Conservation (phyloP, 2,888 invertebrate genomes). For the Aquatica leii region DNA sequence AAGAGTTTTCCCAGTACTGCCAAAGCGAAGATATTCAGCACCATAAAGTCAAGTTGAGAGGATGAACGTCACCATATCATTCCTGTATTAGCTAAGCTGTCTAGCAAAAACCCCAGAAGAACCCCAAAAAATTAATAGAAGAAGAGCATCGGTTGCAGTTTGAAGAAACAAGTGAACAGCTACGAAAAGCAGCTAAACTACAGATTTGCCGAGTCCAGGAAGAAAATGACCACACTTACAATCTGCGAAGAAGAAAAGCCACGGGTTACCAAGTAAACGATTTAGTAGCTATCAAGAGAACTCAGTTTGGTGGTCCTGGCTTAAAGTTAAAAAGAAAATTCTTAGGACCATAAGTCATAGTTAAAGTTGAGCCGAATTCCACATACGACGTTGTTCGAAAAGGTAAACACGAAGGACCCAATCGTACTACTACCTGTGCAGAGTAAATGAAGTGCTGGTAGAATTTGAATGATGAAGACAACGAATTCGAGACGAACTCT, state of each 20-base stretch:
- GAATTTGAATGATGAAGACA: too few species aligned
- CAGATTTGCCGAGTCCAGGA: conserved; percentile 31
- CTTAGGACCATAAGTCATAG: conserved; percentile 53
- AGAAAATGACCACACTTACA: conserved; percentile 43
- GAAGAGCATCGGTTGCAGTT: conserved; percentile 36
- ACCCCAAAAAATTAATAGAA: conserved; percentile 29
- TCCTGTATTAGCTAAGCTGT: conserved; percentile 38
- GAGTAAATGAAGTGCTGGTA: conserved; percentile 46
- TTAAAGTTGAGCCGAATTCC: conserved; percentile 47
- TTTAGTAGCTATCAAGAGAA: conserved; percentile 47
- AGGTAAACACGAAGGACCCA: conserved; percentile 47
- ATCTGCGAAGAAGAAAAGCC: conserved; percentile 41
- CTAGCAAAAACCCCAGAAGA: conserved; percentile 26
- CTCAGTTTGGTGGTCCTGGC: conserved; percentile 33
- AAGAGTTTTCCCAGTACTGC: conserved; percentile 28
- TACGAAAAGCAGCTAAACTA: conserved; percentile 26
- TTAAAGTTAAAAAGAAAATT: conserved; percentile 51
- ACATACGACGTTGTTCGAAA: conserved; percentile 50
- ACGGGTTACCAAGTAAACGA: conserved; percentile 41
- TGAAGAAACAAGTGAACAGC: conserved; percentile 13
- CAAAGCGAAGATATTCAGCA: conserved; percentile 19
- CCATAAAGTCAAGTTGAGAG: conserved; percentile 36
- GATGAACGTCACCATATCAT: conserved; percentile 38
- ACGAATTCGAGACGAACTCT: not conserved
- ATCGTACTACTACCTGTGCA: conserved; percentile 44